Evolutionary conservation across 2,113 vertebrate species (phyloP), one percentile per base, ranked within the genome.

Genomic region (Cebus imitator): DNA sequence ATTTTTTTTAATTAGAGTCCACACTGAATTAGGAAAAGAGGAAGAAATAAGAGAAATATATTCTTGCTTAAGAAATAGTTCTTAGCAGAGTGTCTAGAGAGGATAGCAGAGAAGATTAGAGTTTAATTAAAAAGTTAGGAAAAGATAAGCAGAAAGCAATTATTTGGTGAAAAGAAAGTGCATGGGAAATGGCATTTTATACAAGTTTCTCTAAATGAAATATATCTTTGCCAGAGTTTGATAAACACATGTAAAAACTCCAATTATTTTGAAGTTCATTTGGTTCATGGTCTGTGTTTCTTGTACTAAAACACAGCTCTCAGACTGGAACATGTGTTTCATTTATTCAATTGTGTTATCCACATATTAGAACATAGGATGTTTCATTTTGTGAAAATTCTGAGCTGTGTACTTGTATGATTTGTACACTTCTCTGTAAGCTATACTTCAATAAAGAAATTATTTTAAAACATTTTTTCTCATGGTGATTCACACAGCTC

Each of bases 241-340:
- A 66, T 86, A 81, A 96, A 93, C 66, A 93, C 27, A 72, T 81
- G 43, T 45, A 57, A 85, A 12, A 85, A 66, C 30, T 64, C 73
- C 11, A 94, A 66, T 90, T 90, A 86, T 86, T 81, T 66, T 90
- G n/a, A 94, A 94, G 45, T 37, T 57, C 30, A 75, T 93, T 93
- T 90, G 57, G 52, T 45, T 72, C 80, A 89, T 50, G 40, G 52
- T 37, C 50, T 83, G n/a, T 75, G n/a, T 52, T 81, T 83, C 70
- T 72, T 93, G 10, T 87, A 81, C 37, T 55, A 86, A 85, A 96
- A 82, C 5, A 23, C 35, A 16, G 66, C 5, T 55, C n/a, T 66
- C 37, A 76, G n/a, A 81, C 18, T 37, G 94, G 48, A 84, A 61
- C 61, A 43, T 30, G n/a, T 23, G 57, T 82, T 82, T 58, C 55